Base-by-base conservation (phyloP, 1,140 invertebrate genomes). In the Aporrectodea caliginosa region DNA sequence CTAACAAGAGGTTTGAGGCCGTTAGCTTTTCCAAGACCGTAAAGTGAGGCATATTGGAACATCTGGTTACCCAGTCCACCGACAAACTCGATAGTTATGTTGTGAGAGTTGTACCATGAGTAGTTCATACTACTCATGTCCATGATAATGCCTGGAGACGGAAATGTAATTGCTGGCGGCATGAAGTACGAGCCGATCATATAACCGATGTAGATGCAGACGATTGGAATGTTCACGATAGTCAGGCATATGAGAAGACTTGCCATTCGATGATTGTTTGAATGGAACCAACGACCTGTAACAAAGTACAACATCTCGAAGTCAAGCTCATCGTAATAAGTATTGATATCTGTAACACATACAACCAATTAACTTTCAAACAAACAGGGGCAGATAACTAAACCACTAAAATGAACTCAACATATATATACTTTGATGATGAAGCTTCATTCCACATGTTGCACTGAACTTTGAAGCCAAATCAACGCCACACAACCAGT, bases 21-120 rank as follows among this genome's bases (percentile, higher is more conserved):
- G 72, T 81, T 78, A n/a, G 76, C 76, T 35, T 72, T 78, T 30
- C 34, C 80, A 34, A 81, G 79, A 34, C 80, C 80, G 43, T 73
- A 78, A 1, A 81, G 35, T 1, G 80, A 72, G 0, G 80, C 80
- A 34, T 81, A 81, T 27, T 81, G 80, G 43, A 81, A 81, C 76
- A 81, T 78, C n/a, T 78, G 76, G 72, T 81, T 81, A 34, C 80
- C 80, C 22, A 81, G 77, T 1, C 80, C 76, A 31, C 79, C 79
- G 29, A 71, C 69, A 34, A 80, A 77, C 1, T 34, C 32, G 22
- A 77, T 69, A 0, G 79, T 72, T 12, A 80, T n/a, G 35, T 80
- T 80, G 75, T 80, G 79, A 1, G 75, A n/a, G 22, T 78, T 78
- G 32, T 72, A 70, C 77, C 77, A 78, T 29, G 68, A 16, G 31